These are phyloP conservation scores for Pollenia amentaria DNA, from an alignment of 2,888 invertebrate species.

Conservation along the genomic window DNA sequence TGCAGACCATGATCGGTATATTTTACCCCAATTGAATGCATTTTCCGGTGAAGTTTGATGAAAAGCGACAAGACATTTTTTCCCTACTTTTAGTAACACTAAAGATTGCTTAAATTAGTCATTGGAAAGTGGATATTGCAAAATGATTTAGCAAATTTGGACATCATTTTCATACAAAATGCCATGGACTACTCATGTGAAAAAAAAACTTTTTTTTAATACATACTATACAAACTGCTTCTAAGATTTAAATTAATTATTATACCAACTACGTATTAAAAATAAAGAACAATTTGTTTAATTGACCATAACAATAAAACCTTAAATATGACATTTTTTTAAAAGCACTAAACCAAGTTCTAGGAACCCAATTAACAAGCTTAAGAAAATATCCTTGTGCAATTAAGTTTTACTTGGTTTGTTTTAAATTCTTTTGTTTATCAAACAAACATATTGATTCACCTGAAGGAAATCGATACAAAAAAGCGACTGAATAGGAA, in stretches of 20 bases:
- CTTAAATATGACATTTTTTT: background rate
- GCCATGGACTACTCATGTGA: too few relatives aligned
- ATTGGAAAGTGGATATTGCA: too few relatives aligned
- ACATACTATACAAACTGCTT: too few relatives aligned
- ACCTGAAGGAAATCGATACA: constrained; percentile 26
- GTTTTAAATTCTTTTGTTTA: background rate
- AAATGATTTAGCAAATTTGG: too few relatives aligned
- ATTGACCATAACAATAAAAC: constrained; percentile 36
- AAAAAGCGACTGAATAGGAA: background rate
- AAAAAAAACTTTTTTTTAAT: too few relatives aligned
- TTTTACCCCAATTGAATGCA: too few relatives aligned
- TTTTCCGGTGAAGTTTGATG: too few relatives aligned
- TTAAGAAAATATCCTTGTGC: constrained; percentile 40
- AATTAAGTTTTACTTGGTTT: background rate
- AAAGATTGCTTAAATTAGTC: too few relatives aligned
- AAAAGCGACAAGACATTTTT: too few relatives aligned
- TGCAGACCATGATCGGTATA: too few relatives aligned
- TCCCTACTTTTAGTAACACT: too few relatives aligned
- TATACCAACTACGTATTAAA: background rate
- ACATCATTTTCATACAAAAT: too few relatives aligned
- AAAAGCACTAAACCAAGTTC: background rate
- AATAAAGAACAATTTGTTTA: constrained; percentile 35
- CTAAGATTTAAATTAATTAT: background rate
- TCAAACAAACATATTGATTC: constrained; percentile 25
- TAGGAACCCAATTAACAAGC: constrained; percentile 1